Evolutionary conservation across 1,140 invertebrate species (phyloP).

Genomic region (Brachionus koreanus): DNA sequence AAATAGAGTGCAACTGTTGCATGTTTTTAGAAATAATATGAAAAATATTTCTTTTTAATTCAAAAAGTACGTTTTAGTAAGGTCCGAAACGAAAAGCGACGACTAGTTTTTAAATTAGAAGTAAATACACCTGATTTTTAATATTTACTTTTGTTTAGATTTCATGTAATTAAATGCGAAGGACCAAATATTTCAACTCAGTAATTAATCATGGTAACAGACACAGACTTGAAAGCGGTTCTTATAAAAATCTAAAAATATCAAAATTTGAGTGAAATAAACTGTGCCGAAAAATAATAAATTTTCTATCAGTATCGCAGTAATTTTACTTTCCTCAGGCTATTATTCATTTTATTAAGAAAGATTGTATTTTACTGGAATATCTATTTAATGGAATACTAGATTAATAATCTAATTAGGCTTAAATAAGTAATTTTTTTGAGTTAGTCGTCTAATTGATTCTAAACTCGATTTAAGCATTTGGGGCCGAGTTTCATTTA

Average conservation of each 20-base stretch:
- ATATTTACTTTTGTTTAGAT: neutral
- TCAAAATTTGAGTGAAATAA: neutral
- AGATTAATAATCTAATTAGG: conserved; percentile 39
- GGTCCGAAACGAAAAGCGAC: neutral
- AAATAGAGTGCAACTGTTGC: conserved; percentile 23
- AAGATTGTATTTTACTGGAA: neutral
- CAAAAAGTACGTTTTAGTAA: neutral
- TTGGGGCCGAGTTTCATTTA: neutral
- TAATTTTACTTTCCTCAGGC: neutral
- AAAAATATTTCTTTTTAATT: neutral
- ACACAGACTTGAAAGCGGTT: conserved; percentile 15
- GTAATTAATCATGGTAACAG: conserved; percentile 34
- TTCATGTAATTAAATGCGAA: neutral
- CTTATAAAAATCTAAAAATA: neutral
- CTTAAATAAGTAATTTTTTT: neutral
- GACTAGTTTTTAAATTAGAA: neutral
- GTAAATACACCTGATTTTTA: conserved; percentile 6
- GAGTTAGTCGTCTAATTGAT: neutral
- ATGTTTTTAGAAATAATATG: neutral
- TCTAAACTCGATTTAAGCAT: neutral
- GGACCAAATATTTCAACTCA: neutral
- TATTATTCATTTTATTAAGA: conserved; percentile 6
- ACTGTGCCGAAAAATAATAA: neutral
- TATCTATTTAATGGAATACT: conserved; percentile 27
- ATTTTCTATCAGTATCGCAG: conserved; percentile 7